A percentile compares a stretch with the other conserved stretches of the same genome.
These are phyloP conservation scores for Ceratitis capitata DNA, from an alignment of 1,140 invertebrate species.

Conservation along the genomic window DNA sequence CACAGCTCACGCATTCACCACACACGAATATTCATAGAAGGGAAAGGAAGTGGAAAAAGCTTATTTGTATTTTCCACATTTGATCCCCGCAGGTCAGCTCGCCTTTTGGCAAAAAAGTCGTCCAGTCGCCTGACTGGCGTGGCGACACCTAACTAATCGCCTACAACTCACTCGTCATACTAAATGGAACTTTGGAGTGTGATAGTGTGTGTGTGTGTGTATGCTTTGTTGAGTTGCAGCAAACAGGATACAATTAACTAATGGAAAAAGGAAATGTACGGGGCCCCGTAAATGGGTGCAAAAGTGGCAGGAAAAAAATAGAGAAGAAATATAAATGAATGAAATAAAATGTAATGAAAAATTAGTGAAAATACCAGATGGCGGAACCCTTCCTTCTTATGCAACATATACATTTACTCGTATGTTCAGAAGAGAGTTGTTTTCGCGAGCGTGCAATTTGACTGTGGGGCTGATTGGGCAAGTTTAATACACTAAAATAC, in stretches of 20 bases:
- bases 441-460: no score
- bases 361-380: background rate
- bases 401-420: background rate
- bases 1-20: background rate
- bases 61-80: background rate
- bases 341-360: slow-evolving; percentile 6
- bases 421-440: background rate
- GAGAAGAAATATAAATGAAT: background rate
- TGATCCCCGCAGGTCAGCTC: background rate
- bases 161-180: background rate
- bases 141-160: slow-evolving; percentile 20
- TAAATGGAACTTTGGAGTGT: no score
- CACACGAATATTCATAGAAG: background rate
- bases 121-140: background rate
- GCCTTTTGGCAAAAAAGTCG: background rate
- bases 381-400: background rate
- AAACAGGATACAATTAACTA: slow-evolving; percentile 33
- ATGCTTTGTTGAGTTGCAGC: background rate
- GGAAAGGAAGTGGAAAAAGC: background rate
- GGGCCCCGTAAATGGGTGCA: background rate
- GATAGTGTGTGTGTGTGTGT: background rate
- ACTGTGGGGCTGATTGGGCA: background rate
- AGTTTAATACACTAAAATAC: background rate
- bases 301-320: background rate
- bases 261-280: background rate